Evolutionary conservation across 2,888 invertebrate species (phyloP).

Genomic region (Scelioninae gen. 2): DNA sequence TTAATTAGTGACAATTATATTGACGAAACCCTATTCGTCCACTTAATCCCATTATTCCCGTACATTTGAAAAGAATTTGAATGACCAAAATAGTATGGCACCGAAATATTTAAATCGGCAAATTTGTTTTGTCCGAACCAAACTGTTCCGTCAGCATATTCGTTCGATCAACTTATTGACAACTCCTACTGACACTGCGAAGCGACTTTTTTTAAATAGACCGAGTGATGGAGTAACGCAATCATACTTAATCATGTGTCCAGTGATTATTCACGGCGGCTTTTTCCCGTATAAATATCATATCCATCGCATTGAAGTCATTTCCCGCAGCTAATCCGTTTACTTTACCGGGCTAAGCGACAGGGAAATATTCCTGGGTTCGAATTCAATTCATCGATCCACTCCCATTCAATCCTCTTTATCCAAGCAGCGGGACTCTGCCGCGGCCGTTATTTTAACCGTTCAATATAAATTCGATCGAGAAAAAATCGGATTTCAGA

Average conservation of each 20-base stretch:
- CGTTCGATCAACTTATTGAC: too few relatives aligned
- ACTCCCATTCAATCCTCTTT: conserved; percentile 39
- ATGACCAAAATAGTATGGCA: too few relatives aligned
- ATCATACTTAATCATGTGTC: conserved; percentile 35
- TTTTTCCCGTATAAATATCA: conserved; percentile 40
- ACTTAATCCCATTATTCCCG: too few relatives aligned
- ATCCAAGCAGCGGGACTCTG: conserved; percentile 34
- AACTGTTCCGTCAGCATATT: too few relatives aligned
- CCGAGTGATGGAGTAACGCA: too few relatives aligned
- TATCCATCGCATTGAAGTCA: conserved; percentile 44
- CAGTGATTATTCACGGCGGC: conserved; percentile 23
- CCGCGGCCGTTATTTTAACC: conserved; percentile 31
- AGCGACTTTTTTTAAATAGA: too few relatives aligned
- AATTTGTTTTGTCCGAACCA: too few relatives aligned
- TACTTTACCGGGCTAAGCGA: conserved; percentile 46
- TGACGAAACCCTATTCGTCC: too few relatives aligned
- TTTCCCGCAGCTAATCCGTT: conserved; percentile 49
- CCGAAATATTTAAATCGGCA: too few relatives aligned
- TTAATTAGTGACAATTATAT: too few relatives aligned
- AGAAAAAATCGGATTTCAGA: neutral
- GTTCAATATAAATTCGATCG: conserved; percentile 12
- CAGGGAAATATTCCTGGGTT: conserved; percentile 49
- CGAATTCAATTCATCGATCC: conserved; percentile 49
- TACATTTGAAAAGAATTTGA: too few relatives aligned
- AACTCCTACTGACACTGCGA: too few relatives aligned